Conservation (phyloP, 2,888 invertebrate genomes). For the Ophioninae sp. region DNA sequence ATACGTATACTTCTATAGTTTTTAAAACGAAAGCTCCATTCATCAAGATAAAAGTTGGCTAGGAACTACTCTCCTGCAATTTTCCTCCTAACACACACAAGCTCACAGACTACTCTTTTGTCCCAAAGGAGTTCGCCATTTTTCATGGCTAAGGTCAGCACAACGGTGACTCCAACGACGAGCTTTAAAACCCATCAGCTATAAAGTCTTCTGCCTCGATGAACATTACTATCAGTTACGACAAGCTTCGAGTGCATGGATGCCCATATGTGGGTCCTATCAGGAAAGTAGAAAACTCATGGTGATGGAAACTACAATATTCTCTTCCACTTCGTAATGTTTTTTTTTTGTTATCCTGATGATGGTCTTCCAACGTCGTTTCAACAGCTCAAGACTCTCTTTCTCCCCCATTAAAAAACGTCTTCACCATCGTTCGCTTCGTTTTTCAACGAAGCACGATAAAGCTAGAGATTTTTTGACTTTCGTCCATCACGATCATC, state of each 20-base stretch:
- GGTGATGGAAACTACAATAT: slow-evolving; percentile 4
- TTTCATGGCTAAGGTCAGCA: slow-evolving; percentile 51
- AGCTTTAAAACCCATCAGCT: slow-evolving; percentile 58
- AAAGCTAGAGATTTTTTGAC: slow-evolving; percentile 23
- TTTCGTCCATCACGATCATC: slow-evolving; percentile 17
- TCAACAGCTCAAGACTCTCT: slow-evolving; percentile 5
- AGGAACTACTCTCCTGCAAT: slow-evolving; percentile 21
- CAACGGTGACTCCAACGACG: slow-evolving; percentile 38
- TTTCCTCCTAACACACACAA: slow-evolving; percentile 15
- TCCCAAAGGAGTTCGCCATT: slow-evolving; percentile 38
- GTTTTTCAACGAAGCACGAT: slow-evolving; percentile 17
- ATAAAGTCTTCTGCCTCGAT: slow-evolving; percentile 55
- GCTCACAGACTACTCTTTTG: slow-evolving; percentile 33
- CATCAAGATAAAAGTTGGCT: slow-evolving; percentile 52
- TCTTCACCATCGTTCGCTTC: slow-evolving; percentile 18
- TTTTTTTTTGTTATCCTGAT: slow-evolving; percentile 3
- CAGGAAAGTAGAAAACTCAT: slow-evolving; percentile 8
- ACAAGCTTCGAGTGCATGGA: slow-evolving; percentile 25
- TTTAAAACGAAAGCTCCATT: slow-evolving; percentile 42
- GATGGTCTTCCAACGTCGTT: slow-evolving; percentile 1
- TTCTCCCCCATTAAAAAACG: slow-evolving; percentile 2
- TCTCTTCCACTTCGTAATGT: slow-evolving; percentile 13
- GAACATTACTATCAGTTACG: slow-evolving; percentile 51
- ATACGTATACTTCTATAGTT: neutral
- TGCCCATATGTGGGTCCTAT: neutral